Conservation (phyloP, 2,113 vertebrate species). For the Empidonax traillii region DNA sequence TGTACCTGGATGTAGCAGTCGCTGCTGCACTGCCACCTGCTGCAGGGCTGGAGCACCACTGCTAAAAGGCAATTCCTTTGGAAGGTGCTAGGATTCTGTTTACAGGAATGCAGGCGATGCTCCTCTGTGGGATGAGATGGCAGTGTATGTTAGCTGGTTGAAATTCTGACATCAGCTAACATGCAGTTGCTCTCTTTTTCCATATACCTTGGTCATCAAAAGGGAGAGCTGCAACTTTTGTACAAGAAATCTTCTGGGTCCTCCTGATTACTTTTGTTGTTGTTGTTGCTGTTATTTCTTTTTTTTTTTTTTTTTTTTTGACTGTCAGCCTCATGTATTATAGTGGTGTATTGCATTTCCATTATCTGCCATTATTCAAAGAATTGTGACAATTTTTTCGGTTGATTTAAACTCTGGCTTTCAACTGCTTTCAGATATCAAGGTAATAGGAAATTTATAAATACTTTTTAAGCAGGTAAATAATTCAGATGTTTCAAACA, state of each 20-base stretch:
- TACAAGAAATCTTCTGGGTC: not conserved
- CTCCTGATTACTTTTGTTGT: not conserved
- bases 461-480: not conserved
- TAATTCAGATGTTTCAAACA: not conserved
- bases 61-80: not conserved
- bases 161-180: slow-evolving; percentile 75
- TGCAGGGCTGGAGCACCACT: not conserved
- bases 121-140: slow-evolving; percentile 76
- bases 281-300: too few species aligned
- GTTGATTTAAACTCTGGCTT: not conserved
- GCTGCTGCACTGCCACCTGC: slow-evolving; percentile 63
- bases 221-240: not conserved
- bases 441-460: not conserved
- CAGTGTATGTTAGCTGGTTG: slow-evolving; percentile 93
- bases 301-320: not conserved
- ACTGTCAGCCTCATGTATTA: not conserved
- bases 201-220: slow-evolving; percentile 25
- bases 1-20: slow-evolving; percentile 50
- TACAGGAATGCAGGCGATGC: not conserved
- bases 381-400: not conserved
- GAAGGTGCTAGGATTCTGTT: not conserved
- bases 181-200: slow-evolving; percentile 72
- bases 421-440: not conserved
- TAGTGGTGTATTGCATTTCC: not conserved
- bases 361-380: not conserved